Conservation (phyloP, 1,140 invertebrate species). For the Drosophila pseudoobscura region DNA sequence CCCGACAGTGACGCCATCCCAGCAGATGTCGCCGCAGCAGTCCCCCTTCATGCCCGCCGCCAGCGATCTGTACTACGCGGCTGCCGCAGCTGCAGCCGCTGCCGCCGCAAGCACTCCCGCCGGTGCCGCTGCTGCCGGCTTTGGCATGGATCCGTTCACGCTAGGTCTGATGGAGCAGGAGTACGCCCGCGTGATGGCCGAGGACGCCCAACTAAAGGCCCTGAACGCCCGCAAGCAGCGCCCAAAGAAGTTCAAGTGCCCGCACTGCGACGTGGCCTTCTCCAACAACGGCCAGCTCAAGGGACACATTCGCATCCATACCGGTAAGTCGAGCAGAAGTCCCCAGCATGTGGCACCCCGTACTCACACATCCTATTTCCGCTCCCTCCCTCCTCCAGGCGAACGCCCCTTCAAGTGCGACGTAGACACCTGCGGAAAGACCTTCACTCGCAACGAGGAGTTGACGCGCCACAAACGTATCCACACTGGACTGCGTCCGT, state of each 20-base stretch:
- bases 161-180: conserved; percentile 85
- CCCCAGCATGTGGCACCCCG: neutral
- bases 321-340: conserved; percentile 85
- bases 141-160: conserved; percentile 76
- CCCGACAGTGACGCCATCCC: conserved; percentile 24
- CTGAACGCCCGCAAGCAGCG: conserved; percentile 89
- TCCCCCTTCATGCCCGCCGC: conserved; percentile 54
- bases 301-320: conserved; percentile 95
- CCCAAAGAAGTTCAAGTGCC: conserved; percentile 94
- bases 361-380: conserved; percentile 41
- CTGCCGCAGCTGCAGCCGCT: conserved; percentile 61
- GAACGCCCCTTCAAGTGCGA: conserved; percentile 95
- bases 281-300: conserved; percentile 96
- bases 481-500: conserved; percentile 92
- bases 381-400: conserved; percentile 84
- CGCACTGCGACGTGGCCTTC: conserved; percentile 94
- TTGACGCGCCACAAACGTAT: conserved; percentile 95
- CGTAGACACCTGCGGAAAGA: conserved; percentile 92
- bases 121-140: conserved; percentile 36
- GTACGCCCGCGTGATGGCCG: conserved; percentile 87
- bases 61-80: conserved; percentile 70
- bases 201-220: conserved; percentile 87
- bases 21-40: conserved; percentile 41
- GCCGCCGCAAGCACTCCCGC: conserved; percentile 41
- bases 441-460: conserved; percentile 96